These are phyloP conservation scores for Chaetodon auriga DNA, from an alignment of 2,113 vertebrate genomes.

Conservation along the genomic window DNA sequence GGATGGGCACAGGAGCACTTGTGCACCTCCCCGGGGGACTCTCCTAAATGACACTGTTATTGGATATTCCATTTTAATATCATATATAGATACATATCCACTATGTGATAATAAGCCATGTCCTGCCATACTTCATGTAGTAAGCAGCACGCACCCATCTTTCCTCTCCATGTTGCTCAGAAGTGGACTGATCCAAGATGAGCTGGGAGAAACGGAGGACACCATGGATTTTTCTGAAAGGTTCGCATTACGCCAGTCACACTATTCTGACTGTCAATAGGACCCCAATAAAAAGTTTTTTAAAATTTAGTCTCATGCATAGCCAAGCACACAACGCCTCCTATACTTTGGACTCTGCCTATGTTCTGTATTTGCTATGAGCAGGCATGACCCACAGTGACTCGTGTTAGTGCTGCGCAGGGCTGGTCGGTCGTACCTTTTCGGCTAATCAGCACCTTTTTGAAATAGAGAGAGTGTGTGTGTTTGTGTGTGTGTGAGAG, in stretches of 20 bases:
- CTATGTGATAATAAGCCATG: conserved; percentile 74
- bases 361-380: conserved; percentile 61
- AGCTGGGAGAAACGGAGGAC: conserved; percentile 52
- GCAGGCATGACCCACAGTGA: conserved; percentile 50
- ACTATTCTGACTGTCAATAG: conserved; percentile 21
- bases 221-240: conserved; percentile 56
- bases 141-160: conserved; percentile 49
- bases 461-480: conserved; percentile 38
- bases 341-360: conserved; percentile 51
- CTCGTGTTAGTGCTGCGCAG: conserved; percentile 47
- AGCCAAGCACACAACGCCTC: conserved; percentile 80
- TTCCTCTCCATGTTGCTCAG: conserved; percentile 4
- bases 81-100: conserved; percentile 78
- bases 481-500: conserved; percentile 28
- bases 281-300: conserved; percentile 70
- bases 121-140: conserved; percentile 69
- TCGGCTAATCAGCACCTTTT: conserved; percentile 72
- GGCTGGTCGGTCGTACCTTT: conserved; percentile 71
- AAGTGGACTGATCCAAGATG: conserved; percentile 42
- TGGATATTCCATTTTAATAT: conserved; percentile 74
- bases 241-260: conserved; percentile 60
- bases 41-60: conserved; percentile 67
- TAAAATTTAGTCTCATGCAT: conserved; percentile 81
- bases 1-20: conserved; percentile 60
- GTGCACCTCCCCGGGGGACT: conserved; percentile 54